Evolutionary conservation across 2,888 invertebrate genomes (phyloP), one percentile per base, ranked within the genome.

Genomic region (Phasia obesa): DNA sequence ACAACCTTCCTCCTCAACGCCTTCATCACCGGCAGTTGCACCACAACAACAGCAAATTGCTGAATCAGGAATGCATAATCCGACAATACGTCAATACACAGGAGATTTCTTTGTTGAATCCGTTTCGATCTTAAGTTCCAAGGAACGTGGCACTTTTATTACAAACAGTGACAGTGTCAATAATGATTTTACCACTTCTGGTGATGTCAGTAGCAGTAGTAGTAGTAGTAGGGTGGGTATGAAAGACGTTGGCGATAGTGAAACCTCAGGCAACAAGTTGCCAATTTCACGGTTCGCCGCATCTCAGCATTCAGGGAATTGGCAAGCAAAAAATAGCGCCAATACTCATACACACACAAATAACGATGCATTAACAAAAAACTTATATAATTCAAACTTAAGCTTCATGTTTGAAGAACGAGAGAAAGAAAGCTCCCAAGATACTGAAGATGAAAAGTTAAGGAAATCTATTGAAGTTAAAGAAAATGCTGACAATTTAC

Each of bases 41-140:
- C 78, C 73, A 73, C 62, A 69, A 53, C 76, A 84, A 9, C 25
- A 62, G n/a, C 70, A 75, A 25, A 55, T 44, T 53, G 74, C 44
- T 31, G 47, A 1, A 38, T 17, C 77, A 65, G 74, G 47, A 53
- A 53, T 69, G 65, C 78, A 70, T 55, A 70, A 75, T 70, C 79
- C 75, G n/a, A 67, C 60, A 79, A 67, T 71, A 42, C 59, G 84
- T 25, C 85, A 86, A 65, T 81, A 86, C 75, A 80, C 85, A 25
- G 87, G 87, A 71, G 87, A 88, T 23, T 88, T 88, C 85, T 87
- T 87, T 80, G 86, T 88, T 23, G 88, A 88, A 86, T 86, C 87
- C 13, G 64, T 87, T 62, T 88, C 88, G 59, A 76, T 85, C 44
- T 84, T 59, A 70, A 87, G 80, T 74, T 84, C 84, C 31, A 86